Conservation (phyloP, 2,113 vertebrate genomes). For the Vulpes ferrilata region DNA sequence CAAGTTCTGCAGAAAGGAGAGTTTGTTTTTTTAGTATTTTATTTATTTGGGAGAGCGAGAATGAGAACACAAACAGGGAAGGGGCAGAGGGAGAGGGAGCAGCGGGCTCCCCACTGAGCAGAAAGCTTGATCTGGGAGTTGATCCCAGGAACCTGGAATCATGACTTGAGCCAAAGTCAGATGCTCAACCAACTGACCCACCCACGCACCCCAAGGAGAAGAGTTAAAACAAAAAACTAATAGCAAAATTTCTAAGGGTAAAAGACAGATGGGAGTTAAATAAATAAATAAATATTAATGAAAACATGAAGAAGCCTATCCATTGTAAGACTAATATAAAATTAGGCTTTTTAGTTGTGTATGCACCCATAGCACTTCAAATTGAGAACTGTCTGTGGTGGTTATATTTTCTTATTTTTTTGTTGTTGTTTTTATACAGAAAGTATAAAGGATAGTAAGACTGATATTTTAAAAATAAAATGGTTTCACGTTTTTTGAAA, state of each 20-base stretch:
- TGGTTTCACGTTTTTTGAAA: slow-evolving; percentile 14
- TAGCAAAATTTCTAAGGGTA: neutral
- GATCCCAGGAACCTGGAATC: no score
- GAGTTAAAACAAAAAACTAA: neutral
- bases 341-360: neutral
- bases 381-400: neutral
- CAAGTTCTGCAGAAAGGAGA: neutral
- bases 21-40: no score
- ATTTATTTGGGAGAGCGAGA: no score
- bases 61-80: no score
- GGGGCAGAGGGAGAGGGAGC: no score
- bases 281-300: neutral
- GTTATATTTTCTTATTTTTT: slow-evolving; percentile 2
- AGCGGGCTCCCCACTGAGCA: no score
- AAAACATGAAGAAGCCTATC: slow-evolving; percentile 1
- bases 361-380: neutral
- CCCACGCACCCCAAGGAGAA: neutral
- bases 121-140: no score
- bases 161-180: no score
- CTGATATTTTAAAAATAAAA: neutral
- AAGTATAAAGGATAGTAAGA: slow-evolving; percentile 17
- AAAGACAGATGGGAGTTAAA: neutral
- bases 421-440: neutral
- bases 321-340: neutral
- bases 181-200: no score